Evolutionary conservation across 2,113 vertebrate genomes (phyloP).

Genomic region (Microcebus lehilahytsara): DNA sequence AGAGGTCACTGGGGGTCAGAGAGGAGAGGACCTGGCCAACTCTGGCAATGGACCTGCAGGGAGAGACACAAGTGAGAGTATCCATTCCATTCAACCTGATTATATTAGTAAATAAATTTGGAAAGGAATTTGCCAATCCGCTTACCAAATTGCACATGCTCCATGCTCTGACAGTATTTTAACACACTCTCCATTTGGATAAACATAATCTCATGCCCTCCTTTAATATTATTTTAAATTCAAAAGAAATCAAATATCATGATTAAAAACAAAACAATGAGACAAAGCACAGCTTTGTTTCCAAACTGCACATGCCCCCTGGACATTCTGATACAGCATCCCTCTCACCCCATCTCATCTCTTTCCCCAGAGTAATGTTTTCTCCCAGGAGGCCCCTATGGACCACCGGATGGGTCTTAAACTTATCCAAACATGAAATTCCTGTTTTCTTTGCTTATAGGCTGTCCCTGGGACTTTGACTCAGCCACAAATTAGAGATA

Average conservation of each 20-base stretch:
- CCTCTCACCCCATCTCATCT: not conserved
- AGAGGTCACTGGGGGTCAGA: not conserved
- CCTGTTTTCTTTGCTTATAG: not conserved
- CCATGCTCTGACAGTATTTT: not conserved
- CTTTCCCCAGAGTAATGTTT: not conserved
- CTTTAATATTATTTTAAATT: slow-evolving; percentile 16
- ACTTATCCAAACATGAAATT: not conserved
- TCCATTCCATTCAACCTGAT: not conserved
- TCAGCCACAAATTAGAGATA: not conserved
- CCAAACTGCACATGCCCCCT: not conserved
- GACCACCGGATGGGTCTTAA: not conserved
- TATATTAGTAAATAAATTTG: not conserved
- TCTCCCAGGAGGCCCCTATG: not conserved
- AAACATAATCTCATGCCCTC: not conserved
- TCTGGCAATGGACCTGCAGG: not conserved
- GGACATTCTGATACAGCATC: not conserved
- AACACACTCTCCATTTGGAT: not conserved
- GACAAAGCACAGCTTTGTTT: not conserved
- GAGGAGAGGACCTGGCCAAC: not conserved
- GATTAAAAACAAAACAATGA: not conserved
- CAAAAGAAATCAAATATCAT: not conserved
- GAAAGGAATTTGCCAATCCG: not conserved
- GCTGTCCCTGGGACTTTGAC: not conserved
- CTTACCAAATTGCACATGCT: not conserved
- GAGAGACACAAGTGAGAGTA: not conserved